Evolutionary conservation across 2,888 invertebrate genomes (phyloP), one percentile per base, ranked within the genome.

Genomic region (Pecten maximus): DNA sequence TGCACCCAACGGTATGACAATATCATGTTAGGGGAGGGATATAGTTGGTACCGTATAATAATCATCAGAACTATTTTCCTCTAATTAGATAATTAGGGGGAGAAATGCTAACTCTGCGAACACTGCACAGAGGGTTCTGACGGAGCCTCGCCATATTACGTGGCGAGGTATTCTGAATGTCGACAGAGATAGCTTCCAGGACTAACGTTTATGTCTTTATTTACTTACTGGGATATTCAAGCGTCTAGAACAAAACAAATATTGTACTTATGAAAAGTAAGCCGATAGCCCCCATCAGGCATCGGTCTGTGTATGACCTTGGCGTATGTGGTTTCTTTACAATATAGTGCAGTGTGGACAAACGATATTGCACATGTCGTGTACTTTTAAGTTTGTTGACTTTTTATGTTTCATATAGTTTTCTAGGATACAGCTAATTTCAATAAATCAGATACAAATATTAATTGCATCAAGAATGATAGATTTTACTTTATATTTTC

Each of bases 211-310:
- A 23, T 74, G 15, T 74, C 74, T 74, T 74, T 74, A 74, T 74
- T 74, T 74, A 74, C 74, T 74, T 28, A 74, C 74, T 23, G 28
- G 35, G 74, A 74, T 74, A 28, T 2, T 15, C 15, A 74, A 74
- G 74, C 74, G 74, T 74, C 74, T 74, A 74, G 74, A 74, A 74
- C 74, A 74, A 74, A 74, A 74, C 35, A 74, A 74, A 74, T 74
- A 74, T 74, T 74, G 28, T 74, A 74, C 74, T 74, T 35, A 74
- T 74, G 28, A 35, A 74, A 74, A 35, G 2, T 35, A 35, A 74
- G 74, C 74, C 15, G 28, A 28, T 74, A 8, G 8, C 74, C 35
- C 28, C 23, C 74, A 74, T 54, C 54, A 54, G 2, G 23, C 19
- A 44, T 23, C 19, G 50, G 2, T 8, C 23, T 74, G 28, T 74